phyloP scores from a whole-genome alignment of 2,113 vertebrate genomes.

The Burhinus oedicnemus region DNA sequence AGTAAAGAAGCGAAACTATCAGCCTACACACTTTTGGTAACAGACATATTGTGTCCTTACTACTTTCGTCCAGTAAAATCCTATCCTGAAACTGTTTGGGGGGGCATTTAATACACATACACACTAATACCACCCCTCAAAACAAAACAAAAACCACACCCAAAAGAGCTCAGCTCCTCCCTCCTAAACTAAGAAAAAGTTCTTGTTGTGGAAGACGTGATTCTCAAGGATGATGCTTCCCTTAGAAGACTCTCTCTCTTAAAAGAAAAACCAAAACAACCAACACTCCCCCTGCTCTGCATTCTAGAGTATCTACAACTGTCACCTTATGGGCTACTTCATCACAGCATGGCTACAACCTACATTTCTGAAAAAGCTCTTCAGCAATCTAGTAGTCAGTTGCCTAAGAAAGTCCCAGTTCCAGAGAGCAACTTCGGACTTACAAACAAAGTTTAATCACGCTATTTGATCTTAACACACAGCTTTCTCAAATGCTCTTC shows the following conservation, averaged over 20 bases:
- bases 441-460: background rate
- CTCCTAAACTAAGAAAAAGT: background rate
- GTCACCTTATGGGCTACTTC: background rate
- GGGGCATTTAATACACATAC: background rate
- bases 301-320: background rate
- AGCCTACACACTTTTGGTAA: background rate
- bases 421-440: background rate
- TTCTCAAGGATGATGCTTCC: background rate
- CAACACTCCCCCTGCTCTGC: background rate
- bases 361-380: background rate
- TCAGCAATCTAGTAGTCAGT: background rate
- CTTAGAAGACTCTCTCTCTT: background rate
- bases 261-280: background rate
- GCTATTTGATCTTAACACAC: background rate
- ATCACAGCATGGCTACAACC: background rate
- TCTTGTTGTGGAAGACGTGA: background rate
- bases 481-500: background rate
- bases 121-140: background rate
- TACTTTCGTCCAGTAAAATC: background rate
- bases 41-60: background rate
- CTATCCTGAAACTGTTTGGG: background rate
- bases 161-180: background rate
- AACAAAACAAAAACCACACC: background rate
- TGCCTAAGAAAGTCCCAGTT: background rate
- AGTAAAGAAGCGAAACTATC: background rate